Conservation (phyloP, 2,797 vertebrate species). For the Malacoctenus gilli region DNA sequence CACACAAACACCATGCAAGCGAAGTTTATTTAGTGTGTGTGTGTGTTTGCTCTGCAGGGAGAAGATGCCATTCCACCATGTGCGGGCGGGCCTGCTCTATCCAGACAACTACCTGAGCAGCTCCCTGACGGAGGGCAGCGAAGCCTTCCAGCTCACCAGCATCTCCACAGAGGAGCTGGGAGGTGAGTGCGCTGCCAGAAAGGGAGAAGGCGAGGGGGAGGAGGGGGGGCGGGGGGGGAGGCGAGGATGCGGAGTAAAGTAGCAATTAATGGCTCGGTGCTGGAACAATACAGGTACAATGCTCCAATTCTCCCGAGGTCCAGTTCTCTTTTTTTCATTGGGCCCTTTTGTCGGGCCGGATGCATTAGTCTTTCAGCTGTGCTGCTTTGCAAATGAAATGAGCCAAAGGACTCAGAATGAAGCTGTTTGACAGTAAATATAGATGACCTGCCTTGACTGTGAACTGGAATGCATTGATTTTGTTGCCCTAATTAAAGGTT, state of each 20-base stretch:
- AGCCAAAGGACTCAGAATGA: slow-evolving; percentile 35
- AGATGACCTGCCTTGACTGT: background rate
- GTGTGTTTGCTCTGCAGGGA: slow-evolving; percentile 78
- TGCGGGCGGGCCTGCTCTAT: slow-evolving; percentile 93
- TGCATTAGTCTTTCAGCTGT: slow-evolving; percentile 68
- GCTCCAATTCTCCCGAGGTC: slow-evolving; percentile 43
- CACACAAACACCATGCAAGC: background rate
- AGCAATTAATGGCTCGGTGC: slow-evolving; percentile 57
- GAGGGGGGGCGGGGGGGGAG: background rate
- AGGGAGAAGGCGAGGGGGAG: background rate
- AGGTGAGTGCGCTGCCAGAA: slow-evolving; percentile 79
- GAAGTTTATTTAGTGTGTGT: slow-evolving; percentile 28
- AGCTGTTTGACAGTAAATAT: slow-evolving; percentile 29
- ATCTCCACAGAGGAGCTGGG: slow-evolving; percentile 94
- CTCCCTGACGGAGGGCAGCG: slow-evolving; percentile 89
- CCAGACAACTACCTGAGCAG: slow-evolving; percentile 95
- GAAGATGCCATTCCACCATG: slow-evolving; percentile 98
- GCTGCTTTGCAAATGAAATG: slow-evolving; percentile 52
- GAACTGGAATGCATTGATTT: slow-evolving; percentile 16
- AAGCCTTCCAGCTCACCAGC: slow-evolving; percentile 92
- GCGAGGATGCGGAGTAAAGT: background rate
- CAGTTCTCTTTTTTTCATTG: slow-evolving; percentile 56
- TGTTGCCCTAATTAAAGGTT: slow-evolving; percentile 5
- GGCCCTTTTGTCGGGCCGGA: slow-evolving; percentile 53
- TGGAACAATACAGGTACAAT: slow-evolving; percentile 58